Percentiles rank a stretch among this genome's conserved stretches.
phyloP scores from a whole-genome alignment of 2,888 invertebrate species.

The Chirona hameri region DNA sequence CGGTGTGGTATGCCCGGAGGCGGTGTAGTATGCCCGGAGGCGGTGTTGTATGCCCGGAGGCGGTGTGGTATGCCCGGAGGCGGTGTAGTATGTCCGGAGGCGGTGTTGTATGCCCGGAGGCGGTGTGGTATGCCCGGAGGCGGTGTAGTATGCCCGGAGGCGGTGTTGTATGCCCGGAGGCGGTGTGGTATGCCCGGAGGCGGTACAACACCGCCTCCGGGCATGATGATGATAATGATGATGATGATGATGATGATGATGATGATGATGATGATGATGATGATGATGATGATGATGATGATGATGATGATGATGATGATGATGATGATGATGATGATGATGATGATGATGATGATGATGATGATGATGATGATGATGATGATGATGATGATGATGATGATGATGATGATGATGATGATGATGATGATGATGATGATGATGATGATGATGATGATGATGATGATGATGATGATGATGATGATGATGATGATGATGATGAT shows the following conservation, averaged over 20 bases:
- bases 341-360: conserved; percentile 22
- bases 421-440: conserved; percentile 22
- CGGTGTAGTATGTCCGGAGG: too few species aligned
- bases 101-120: too few species aligned
- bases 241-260: conserved; percentile 22
- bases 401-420: conserved; percentile 22
- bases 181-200: too few species aligned
- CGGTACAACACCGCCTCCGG: too few species aligned
- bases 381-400: conserved; percentile 22
- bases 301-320: conserved; percentile 22
- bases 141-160: too few species aligned
- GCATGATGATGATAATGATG: too few species aligned
- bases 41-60: too few species aligned
- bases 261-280: conserved; percentile 22
- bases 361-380: conserved; percentile 22
- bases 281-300: conserved; percentile 22
- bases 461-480: conserved; percentile 22
- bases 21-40: too few species aligned
- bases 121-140: too few species aligned
- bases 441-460: conserved; percentile 22
- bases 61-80: too few species aligned
- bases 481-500: conserved; percentile 22
- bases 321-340: conserved; percentile 22
- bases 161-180: too few species aligned
- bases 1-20: too few species aligned